A percentile compares a stretch with the other conserved stretches of the same genome.
These are phyloP conservation scores for Melierax canorus DNA, from an alignment of 2,113 vertebrate genomes.

Conservation along the genomic window DNA sequence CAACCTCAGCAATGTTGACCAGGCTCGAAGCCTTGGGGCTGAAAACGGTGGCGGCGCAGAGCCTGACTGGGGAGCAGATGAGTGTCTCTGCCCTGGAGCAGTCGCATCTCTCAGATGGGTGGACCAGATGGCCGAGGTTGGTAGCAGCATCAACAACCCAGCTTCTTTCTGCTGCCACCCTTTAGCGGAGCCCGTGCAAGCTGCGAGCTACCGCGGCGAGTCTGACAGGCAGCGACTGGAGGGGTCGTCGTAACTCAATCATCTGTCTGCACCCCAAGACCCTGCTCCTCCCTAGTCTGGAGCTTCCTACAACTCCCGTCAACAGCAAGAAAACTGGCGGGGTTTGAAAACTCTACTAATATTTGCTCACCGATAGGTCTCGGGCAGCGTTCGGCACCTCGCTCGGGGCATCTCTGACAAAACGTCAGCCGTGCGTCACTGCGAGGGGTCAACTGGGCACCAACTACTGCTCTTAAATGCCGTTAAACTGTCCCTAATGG, in stretches of 20 bases:
- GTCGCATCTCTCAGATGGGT: background rate
- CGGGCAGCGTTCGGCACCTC: fast-evolving
- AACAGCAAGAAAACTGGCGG: background rate
- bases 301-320: background rate
- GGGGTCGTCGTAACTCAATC: background rate
- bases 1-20: background rate
- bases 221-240: background rate
- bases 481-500: background rate
- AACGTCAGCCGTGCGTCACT: background rate
- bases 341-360: background rate
- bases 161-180: background rate
- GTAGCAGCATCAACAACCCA: background rate
- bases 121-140: background rate
- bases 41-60: background rate
- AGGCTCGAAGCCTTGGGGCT: background rate
- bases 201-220: background rate
- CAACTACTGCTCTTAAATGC: background rate
- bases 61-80: background rate
- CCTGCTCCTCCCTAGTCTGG: background rate
- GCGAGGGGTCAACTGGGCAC: background rate
- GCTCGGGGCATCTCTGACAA: fast-evolving
- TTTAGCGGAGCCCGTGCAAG: background rate
- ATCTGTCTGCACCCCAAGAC: background rate
- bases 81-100: background rate
- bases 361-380: background rate